phyloP scores from a whole-genome alignment of 92 coral and sea anemone species.

The Montipora capitata region DNA sequence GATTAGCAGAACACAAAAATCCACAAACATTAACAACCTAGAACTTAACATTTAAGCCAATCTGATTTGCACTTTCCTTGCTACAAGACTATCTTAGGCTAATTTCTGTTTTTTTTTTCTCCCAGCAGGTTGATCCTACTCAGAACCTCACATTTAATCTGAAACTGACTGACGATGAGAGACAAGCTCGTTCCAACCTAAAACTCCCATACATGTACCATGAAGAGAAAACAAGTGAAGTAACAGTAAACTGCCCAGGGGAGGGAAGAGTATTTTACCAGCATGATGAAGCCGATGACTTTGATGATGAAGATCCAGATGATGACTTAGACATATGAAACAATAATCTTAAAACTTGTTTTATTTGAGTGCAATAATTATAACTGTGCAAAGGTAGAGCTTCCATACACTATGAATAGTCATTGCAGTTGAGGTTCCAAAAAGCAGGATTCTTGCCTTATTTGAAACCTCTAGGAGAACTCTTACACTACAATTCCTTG shows the following conservation, averaged over 20 bases:
- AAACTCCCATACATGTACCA: constrained; percentile 92
- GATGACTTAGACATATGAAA: constrained; percentile 92
- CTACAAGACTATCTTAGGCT: too few species aligned
- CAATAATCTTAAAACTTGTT: background rate
- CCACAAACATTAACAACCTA: too few species aligned
- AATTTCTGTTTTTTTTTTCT: background rate
- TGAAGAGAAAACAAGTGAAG: constrained; percentile 51
- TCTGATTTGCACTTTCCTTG: too few species aligned
- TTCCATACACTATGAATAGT: too few species aligned
- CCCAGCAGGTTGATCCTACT: constrained; percentile 88
- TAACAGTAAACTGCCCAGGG: constrained; percentile 46
- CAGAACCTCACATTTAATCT: constrained; percentile 90
- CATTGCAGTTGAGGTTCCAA: too few species aligned
- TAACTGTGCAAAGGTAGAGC: too few species aligned
- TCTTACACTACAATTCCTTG: too few species aligned
- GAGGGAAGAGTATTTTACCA: constrained; percentile 94
- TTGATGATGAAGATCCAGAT: constrained; percentile 99
- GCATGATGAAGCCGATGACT: constrained; percentile 97
- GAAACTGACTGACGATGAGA: constrained; percentile 86
- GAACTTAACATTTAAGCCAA: too few species aligned
- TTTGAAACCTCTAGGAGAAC: too few species aligned
- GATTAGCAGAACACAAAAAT: too few species aligned
- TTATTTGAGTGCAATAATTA: background rate
- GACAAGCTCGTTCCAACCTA: constrained; percentile 85
- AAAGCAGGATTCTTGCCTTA: too few species aligned